Conservation (phyloP, 2,797 vertebrate species). For the Paratrypauchen microcephalus region DNA sequence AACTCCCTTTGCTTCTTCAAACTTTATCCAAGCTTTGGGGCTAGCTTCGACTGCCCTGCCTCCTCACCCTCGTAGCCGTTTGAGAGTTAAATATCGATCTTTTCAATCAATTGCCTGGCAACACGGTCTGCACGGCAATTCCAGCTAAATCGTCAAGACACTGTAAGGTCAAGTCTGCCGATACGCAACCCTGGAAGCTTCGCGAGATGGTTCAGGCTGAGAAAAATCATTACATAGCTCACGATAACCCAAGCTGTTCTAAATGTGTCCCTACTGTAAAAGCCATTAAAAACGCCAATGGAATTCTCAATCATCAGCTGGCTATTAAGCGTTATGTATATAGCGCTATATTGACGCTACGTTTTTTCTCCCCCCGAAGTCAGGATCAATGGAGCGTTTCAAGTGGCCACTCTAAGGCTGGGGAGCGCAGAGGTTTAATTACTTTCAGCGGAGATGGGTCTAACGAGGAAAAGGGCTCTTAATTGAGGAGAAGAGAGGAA, state of each 20-base stretch:
- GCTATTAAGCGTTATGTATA: conserved; percentile 52
- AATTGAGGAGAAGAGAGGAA: conserved; percentile 41
- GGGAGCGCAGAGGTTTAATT: conserved; percentile 60
- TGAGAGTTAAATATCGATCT: conserved; percentile 55
- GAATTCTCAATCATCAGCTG: conserved; percentile 52
- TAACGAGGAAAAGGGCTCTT: conserved; percentile 55
- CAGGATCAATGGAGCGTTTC: conserved; percentile 60
- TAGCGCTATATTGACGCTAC: conserved; percentile 42
- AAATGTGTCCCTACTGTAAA: conserved; percentile 28
- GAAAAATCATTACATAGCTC: conserved; percentile 23
- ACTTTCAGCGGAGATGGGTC: conserved; percentile 58
- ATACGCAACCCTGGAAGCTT: conserved; percentile 31
- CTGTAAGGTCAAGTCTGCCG: conserved; percentile 41
- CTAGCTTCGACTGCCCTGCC: conserved; percentile 51
- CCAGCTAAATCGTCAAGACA: conserved; percentile 36
- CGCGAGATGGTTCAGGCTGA: neutral
- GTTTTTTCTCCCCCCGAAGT: conserved; percentile 43
- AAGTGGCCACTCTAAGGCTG: conserved; percentile 51
- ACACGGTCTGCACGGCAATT: conserved; percentile 31
- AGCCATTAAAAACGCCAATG: conserved; percentile 53
- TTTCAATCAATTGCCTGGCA: conserved; percentile 42
- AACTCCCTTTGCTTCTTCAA: conserved; percentile 50
- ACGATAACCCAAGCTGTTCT: conserved; percentile 26
- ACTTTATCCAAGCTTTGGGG: conserved; percentile 56
- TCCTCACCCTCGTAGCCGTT: conserved; percentile 32